phyloP scores from a whole-genome alignment of 2,113 vertebrate species.

The Penelope pileata region DNA sequence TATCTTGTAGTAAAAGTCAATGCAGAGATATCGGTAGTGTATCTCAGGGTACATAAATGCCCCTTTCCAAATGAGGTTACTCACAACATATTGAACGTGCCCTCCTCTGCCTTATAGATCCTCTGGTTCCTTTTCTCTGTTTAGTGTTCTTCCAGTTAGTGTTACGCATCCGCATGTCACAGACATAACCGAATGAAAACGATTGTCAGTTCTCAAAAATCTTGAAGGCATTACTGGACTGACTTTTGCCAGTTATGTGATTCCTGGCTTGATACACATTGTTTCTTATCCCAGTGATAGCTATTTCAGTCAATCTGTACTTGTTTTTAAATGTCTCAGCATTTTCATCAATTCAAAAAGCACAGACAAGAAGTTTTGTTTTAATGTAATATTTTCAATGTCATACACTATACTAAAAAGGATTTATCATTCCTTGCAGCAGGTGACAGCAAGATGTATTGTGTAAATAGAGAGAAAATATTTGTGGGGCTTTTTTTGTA shows the following conservation, averaged over 20 bases:
- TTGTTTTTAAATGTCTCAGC: not conserved
- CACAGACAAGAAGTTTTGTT: not conserved
- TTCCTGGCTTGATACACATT: not conserved
- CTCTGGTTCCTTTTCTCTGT: not conserved
- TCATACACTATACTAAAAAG: not conserved
- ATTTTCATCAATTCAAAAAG: not conserved
- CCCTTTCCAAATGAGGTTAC: not conserved
- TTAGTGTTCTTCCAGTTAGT: not conserved
- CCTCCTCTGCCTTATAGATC: not conserved
- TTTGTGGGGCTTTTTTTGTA: accelerated
- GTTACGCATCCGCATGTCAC: not conserved
- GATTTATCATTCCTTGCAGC: not conserved
- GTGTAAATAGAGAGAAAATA: not conserved
- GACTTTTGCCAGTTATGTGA: not conserved
- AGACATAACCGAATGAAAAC: not conserved
- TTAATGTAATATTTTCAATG: not conserved
- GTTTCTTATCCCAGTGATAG: not conserved
- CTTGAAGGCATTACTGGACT: not conserved
- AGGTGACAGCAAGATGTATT: not conserved
- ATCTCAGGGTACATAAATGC: not conserved
- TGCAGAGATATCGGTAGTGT: not conserved
- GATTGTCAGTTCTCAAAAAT: not conserved
- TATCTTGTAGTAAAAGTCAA: not conserved
- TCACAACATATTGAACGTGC: not conserved
- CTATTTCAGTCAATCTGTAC: not conserved